These are phyloP conservation scores for Caretta caretta DNA, from an alignment of 2,113 vertebrate genomes.

Conservation along the genomic window DNA sequence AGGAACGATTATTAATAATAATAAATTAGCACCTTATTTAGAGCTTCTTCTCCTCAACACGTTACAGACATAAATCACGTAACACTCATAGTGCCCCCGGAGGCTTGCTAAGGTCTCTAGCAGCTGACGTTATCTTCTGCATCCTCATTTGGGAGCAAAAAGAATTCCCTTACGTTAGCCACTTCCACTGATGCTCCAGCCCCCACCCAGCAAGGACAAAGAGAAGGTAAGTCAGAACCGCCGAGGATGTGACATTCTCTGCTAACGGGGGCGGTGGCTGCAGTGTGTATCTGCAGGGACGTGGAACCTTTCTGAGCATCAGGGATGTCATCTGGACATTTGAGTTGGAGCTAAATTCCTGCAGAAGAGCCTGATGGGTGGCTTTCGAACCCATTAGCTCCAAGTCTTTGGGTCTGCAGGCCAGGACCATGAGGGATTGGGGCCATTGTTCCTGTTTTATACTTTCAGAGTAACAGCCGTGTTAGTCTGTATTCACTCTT, in stretches of 20 bases:
- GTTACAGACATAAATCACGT: neutral
- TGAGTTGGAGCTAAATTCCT: too few relatives aligned
- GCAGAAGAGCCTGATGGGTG: too few relatives aligned
- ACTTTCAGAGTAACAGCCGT: too few relatives aligned
- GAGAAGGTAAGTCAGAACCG: slow-evolving; percentile 41
- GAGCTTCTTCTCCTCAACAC: neutral
- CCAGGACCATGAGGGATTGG: too few relatives aligned
- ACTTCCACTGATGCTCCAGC: neutral
- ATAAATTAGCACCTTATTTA: neutral
- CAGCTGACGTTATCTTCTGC: slow-evolving; percentile 15
- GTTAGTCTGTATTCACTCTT: too few relatives aligned
- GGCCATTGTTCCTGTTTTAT: too few relatives aligned
- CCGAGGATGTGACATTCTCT: too few relatives aligned
- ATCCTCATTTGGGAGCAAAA: slow-evolving; percentile 49
- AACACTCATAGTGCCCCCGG: neutral
- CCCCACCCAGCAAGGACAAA: neutral
- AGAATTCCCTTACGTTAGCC: neutral
- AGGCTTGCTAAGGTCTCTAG: neutral
- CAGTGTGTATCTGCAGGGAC: neutral
- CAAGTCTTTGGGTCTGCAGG: too few relatives aligned
- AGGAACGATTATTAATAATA: slow-evolving; percentile 51
- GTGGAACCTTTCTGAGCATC: too few relatives aligned
- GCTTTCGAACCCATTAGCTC: too few relatives aligned
- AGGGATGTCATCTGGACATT: neutral
- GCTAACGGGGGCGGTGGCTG: neutral